These are phyloP conservation scores for Rhynchonema sp. DNA, from an alignment of 2,888 invertebrate genomes.

Conservation along the genomic window DNA sequence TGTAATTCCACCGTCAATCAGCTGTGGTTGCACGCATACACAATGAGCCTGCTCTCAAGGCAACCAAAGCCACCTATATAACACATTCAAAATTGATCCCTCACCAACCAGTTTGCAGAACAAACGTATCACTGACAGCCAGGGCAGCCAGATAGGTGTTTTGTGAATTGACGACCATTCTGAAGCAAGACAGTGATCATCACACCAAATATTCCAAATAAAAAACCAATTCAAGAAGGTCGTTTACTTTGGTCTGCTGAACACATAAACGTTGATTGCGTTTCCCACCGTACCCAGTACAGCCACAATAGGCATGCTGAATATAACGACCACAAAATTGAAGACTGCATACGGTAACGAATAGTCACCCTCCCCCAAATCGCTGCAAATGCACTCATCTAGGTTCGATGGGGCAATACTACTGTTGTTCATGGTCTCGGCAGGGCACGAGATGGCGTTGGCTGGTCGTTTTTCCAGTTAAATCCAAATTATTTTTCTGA, in stretches of 20 bases:
- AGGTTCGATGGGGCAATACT: no score
- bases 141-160: constrained; percentile 25
- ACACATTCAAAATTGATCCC: no score
- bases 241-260: constrained; percentile 16
- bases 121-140: constrained; percentile 23
- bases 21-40: no score
- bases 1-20: no score
- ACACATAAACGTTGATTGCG: constrained; percentile 23
- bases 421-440: no score
- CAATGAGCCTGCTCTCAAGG: no score
- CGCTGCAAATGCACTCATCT: neutral
- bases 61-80: no score
- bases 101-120: constrained; percentile 13
- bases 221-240: no score
- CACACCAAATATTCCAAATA: neutral
- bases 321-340: constrained; percentile 6
- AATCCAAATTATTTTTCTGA: no score
- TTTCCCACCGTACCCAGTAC: constrained; percentile 25
- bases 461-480: no score
- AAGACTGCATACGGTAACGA: neutral
- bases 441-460: no score
- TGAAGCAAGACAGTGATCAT: no score
- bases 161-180: constrained; percentile 11
- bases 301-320: constrained; percentile 4
- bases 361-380: neutral